A percentile compares a stretch with the other conserved stretches of the same genome.
phyloP scores from a whole-genome alignment of 1,140 invertebrate species.

The Samia ricini region DNA sequence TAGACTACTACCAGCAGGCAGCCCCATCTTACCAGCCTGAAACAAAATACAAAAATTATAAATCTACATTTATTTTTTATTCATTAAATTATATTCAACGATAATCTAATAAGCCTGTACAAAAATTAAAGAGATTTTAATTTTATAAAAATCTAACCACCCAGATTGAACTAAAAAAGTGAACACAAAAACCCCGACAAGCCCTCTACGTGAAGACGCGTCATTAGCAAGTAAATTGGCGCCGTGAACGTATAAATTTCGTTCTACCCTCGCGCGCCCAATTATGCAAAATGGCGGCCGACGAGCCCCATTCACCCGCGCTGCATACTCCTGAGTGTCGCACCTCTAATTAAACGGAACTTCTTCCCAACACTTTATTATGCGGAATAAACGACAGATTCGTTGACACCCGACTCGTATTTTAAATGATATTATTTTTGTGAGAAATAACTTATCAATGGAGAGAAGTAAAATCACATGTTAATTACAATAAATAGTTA shows the following conservation, averaged over 20 bases:
- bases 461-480: too few species aligned
- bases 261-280: conserved; percentile 66
- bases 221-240: conserved; percentile 76
- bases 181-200: conserved; percentile 44
- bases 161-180: conserved; percentile 6
- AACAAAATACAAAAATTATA: conserved; percentile 77
- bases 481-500: too few species aligned
- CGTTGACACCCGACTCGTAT: conserved; percentile 52
- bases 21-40: conserved; percentile 94
- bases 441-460: background rate
- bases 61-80: too few species aligned
- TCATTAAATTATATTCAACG: too few species aligned
- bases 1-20: conserved; percentile 83
- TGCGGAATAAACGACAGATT: conserved; percentile 67
- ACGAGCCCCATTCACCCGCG: conserved; percentile 67
- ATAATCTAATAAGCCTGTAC: background rate
- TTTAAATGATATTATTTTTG: conserved; percentile 17
- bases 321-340: conserved; percentile 61
- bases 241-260: conserved; percentile 69
- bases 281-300: conserved; percentile 75
- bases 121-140: background rate
- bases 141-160: background rate
- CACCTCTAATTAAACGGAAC: conserved; percentile 74
- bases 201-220: conserved; percentile 57
- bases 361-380: conserved; percentile 75